Percentiles rank a stretch among this genome's conserved stretches.
phyloP scores from a whole-genome alignment of 2,888 invertebrate genomes.

The Mythimna loreyi region DNA sequence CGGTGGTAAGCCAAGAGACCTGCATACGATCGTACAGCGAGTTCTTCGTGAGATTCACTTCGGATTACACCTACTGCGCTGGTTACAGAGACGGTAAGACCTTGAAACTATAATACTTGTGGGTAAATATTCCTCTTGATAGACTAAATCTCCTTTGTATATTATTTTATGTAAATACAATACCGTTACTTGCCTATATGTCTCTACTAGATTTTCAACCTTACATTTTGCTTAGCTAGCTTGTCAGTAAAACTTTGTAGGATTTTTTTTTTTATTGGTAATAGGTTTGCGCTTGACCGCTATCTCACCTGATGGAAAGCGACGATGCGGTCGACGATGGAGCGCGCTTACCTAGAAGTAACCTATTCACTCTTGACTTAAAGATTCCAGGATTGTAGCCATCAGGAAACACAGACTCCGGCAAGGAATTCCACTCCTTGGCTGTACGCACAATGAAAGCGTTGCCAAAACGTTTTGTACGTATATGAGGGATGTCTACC shows the following conservation, averaged over 20 bases:
- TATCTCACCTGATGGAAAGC: too few relatives aligned
- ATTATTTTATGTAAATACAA: conserved; percentile 2
- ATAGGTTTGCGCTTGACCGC: too few relatives aligned
- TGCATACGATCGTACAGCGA: conserved; percentile 91
- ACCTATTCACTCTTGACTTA: too few relatives aligned
- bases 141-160: background rate
- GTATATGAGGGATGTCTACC: too few relatives aligned
- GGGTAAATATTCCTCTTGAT: background rate
- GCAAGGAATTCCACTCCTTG: too few relatives aligned
- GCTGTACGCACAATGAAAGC: too few relatives aligned
- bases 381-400: too few relatives aligned
- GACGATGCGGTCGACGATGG: too few relatives aligned
- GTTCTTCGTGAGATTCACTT: conserved; percentile 91
- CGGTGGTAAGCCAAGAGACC: conserved; percentile 90
- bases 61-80: conserved; percentile 90
- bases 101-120: background rate
- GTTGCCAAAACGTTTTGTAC: too few relatives aligned
- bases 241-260: background rate
- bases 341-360: too few relatives aligned
- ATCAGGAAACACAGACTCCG: too few relatives aligned
- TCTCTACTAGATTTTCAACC: background rate
- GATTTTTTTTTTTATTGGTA: too few relatives aligned
- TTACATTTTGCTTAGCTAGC: conserved; percentile 1
- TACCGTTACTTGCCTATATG: background rate
- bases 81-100: conserved; percentile 86